phyloP scores from a whole-genome alignment of 2,888 invertebrate genomes.

The Amiota mariae region DNA sequence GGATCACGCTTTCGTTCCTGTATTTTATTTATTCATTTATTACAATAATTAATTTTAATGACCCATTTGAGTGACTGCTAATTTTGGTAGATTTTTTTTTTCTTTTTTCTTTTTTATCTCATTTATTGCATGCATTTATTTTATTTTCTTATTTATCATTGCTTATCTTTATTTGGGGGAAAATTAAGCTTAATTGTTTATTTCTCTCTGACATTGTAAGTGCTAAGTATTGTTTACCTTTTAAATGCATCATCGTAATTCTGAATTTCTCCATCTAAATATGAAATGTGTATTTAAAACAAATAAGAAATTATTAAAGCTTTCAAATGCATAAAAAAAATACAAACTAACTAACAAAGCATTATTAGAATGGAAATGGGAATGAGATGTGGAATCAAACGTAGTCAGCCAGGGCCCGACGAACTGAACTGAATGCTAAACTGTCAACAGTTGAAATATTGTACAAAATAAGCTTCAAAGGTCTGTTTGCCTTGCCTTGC shows the following conservation, averaged over 20 bases:
- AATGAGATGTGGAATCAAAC: no score
- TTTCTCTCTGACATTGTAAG: not conserved
- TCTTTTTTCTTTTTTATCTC: not conserved
- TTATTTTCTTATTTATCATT: not conserved
- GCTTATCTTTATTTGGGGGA: not conserved
- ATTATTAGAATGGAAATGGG: no score
- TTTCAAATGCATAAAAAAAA: no score
- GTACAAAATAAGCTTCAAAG: no score
- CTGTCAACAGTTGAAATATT: no score
- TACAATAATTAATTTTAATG: constrained; percentile 9
- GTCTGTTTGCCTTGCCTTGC: no score
- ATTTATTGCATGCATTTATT: not conserved
- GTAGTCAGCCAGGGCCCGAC: no score
- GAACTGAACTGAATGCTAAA: no score
- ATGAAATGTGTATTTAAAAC: no score
- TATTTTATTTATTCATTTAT: not conserved
- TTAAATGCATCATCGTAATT: not conserved
- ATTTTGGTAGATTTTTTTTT: constrained; percentile 12
- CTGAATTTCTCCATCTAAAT: no score
- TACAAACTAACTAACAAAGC: no score
- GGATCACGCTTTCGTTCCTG: not conserved
- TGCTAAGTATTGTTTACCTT: not conserved
- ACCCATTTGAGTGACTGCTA: constrained; percentile 17
- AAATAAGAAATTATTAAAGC: no score
- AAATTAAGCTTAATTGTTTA: constrained; percentile 10